Base-by-base conservation (phyloP, 2,888 invertebrate species). In the Deroplatys truncata region DNA sequence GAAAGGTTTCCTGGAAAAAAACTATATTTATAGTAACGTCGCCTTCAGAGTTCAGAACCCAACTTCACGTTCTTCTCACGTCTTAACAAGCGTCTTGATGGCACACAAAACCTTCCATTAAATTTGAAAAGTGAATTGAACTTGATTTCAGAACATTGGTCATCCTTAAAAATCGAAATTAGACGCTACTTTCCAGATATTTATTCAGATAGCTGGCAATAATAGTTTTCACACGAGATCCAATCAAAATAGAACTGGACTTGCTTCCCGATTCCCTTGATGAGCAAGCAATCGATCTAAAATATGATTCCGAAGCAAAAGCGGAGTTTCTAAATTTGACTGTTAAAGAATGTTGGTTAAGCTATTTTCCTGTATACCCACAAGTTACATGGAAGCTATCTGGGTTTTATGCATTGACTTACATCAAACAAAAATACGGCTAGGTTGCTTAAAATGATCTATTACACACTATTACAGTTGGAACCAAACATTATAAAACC, bases 321-420 rank as follows among this genome's bases (percentile, higher is more conserved):
- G 85, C 85, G 35, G 16, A 31, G n/a, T 85, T 85, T 25, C 29
- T 16, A 85, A 29, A 31, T 25, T 16, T 85, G 20, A 85, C 3
- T 85, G 29, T 85, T 85, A 31, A 85, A 85, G 25, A 85, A 2
- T 28, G 13, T 85, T 85, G 85, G 84, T 89, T 89, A 88, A 88
- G 85, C 49, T 89, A 90, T 49, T 88, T n/a, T 88, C 89, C 86
- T 90, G 84, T 90, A 56, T 90, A 90, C 85, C 89, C 87, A 90
- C 84, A 89, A 90, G 84, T 87, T 87, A 87, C 89, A 83, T 84
- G 83, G 88, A 90, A 90, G 84, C 82, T 87, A n/a, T n/a, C n/a
- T n/a, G n/a, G n/a, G n/a, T n/a, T n/a, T n/a, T n/a, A n/a, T n/a
- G n/a, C n/a, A n/a, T n/a, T n/a, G n/a, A n/a, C n/a, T n/a, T n/a